These are phyloP conservation scores for Ciona savignyi DNA, from an alignment of 23 tunicate genomes.

Conservation along the genomic window DNA sequence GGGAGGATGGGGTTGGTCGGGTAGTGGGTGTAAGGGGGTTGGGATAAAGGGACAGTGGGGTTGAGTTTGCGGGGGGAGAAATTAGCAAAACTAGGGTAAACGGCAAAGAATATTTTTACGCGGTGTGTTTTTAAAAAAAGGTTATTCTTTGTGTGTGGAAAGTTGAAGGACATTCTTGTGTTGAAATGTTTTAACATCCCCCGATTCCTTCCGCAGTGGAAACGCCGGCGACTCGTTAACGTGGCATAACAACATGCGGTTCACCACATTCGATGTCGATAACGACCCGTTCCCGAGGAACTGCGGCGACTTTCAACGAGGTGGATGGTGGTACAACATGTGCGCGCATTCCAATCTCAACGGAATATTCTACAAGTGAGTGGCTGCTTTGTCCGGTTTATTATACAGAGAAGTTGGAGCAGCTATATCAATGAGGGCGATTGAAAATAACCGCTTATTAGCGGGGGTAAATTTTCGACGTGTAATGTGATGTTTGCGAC, in stretches of 20 bases:
- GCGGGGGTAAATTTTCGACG: too few relatives aligned
- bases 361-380: slow-evolving; percentile 69
- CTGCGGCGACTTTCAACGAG: slow-evolving; percentile 31
- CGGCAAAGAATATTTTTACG: too few relatives aligned
- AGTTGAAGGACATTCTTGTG: too few relatives aligned
- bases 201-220: slow-evolving; percentile 25
- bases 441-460: too few relatives aligned
- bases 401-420: too few relatives aligned
- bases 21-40: too few relatives aligned
- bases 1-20: background rate
- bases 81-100: background rate
- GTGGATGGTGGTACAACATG: slow-evolving; percentile 78
- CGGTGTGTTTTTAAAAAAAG: too few relatives aligned
- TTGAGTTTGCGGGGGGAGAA: background rate
- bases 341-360: slow-evolving; percentile 72
- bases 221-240: slow-evolving; percentile 81
- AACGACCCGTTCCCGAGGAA: slow-evolving; percentile 45
- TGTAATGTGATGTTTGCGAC: too few relatives aligned
- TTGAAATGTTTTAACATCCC: background rate
- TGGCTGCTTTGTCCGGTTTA: too few relatives aligned
- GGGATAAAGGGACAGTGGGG: too few relatives aligned
- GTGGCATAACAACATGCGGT: slow-evolving; percentile 76
- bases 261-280: slow-evolving; percentile 51
- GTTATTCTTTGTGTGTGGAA: too few relatives aligned
- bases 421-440: too few relatives aligned